A percentile compares a stretch with the other conserved stretches of the same genome.
Evolutionary conservation across 2,797 vertebrate genomes (phyloP).

Genomic region (Anniella stebbinsi): DNA sequence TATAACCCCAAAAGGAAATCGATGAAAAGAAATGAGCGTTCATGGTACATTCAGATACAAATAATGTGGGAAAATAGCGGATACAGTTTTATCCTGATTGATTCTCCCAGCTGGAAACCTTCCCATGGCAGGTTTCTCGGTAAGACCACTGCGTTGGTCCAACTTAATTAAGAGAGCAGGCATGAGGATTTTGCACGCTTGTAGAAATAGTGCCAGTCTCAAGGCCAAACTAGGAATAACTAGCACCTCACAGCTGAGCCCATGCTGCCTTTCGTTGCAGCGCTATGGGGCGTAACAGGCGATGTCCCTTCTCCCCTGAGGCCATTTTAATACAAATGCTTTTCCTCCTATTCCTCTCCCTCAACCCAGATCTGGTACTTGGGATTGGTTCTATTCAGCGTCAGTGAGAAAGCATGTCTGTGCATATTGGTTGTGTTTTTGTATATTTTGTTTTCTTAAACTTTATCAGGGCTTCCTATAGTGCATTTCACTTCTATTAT

Average conservation of each 20-base stretch:
- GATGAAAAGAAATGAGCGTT: not conserved
- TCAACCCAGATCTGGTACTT: not conserved
- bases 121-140: not conserved
- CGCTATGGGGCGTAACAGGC: too few species aligned
- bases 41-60: not conserved
- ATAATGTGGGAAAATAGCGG: not conserved
- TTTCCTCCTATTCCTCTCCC: not conserved
- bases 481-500: constrained; percentile 35
- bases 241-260: not conserved
- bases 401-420: constrained; percentile 28
- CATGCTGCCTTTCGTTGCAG: not conserved
- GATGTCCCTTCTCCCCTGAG: not conserved
- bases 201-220: not conserved
- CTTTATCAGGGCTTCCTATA: constrained; percentile 42
- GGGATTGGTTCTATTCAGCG: not conserved
- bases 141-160: not conserved
- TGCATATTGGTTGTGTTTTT: constrained; percentile 32
- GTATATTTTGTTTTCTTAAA: constrained; percentile 32
- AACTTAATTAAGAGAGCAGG: not conserved
- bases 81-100: not conserved
- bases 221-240: not conserved
- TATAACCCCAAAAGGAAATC: not conserved
- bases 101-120: not conserved
- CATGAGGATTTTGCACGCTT: not conserved
- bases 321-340: not conserved